Evolutionary conservation across 1,140 invertebrate genomes (phyloP).

Genomic region (Zaprionus kolodkinae): DNA sequence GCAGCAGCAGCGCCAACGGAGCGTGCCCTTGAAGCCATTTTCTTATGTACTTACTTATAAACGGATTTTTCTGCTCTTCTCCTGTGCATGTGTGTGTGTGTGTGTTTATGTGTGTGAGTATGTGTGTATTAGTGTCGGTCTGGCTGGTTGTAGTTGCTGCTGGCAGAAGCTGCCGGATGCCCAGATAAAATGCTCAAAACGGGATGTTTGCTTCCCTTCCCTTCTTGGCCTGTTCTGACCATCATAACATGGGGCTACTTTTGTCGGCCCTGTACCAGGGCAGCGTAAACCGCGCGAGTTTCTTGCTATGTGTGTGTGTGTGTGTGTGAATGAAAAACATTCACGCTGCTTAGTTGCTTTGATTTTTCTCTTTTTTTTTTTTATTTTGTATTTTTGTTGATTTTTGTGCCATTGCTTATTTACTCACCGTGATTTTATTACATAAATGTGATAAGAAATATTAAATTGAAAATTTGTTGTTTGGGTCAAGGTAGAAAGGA

Average conservation of each 20-base stretch:
- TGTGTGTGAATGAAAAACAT: constrained; percentile 41
- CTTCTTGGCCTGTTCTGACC: constrained; percentile 66
- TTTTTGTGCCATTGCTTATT: constrained; percentile 21
- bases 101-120: constrained; percentile 22
- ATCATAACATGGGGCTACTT: constrained; percentile 79
- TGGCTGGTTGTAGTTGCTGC: constrained; percentile 43
- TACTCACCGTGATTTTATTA: constrained; percentile 66
- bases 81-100: background rate
- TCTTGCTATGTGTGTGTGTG: constrained; percentile 23
- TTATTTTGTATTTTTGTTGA: background rate
- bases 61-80: constrained; percentile 55
- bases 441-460: constrained; percentile 74
- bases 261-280: constrained; percentile 54
- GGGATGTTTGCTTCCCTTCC: constrained; percentile 72
- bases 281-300: background rate
- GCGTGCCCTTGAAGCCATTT: constrained; percentile 78
- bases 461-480: constrained; percentile 58
- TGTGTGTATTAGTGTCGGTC: constrained; percentile 11
- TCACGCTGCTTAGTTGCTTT: constrained; percentile 62
- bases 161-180: constrained; percentile 54
- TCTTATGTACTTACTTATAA: constrained; percentile 76
- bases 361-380: constrained; percentile 43
- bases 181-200: constrained; percentile 78
- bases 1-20: constrained; percentile 46
- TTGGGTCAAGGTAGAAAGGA: background rate